A percentile compares a stretch with the other conserved stretches of the same genome.
Evolutionary conservation across 2,113 vertebrate genomes (phyloP).

Genomic region (Leucopsar rothschildi): DNA sequence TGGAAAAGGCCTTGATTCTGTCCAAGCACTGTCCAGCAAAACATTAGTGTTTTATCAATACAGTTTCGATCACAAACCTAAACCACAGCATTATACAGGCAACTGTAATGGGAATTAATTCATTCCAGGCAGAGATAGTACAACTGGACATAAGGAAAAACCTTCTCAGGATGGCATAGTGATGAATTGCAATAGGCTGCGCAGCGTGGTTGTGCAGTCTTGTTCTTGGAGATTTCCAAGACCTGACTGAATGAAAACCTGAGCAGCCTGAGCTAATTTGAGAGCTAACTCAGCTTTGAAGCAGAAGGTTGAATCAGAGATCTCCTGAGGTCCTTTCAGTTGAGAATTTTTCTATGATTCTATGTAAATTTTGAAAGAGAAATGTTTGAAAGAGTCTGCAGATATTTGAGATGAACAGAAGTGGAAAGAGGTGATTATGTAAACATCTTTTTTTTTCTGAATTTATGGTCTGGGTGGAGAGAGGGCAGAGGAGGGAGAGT

Average conservation of each 20-base stretch:
- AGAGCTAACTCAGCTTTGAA: neutral
- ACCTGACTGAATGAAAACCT: neutral
- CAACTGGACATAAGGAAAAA: neutral
- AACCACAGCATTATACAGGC: neutral
- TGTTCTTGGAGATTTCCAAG: neutral
- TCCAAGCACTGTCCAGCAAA: neutral
- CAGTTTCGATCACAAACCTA: neutral
- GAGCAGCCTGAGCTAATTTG: neutral
- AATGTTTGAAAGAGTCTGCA: neutral
- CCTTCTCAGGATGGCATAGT: neutral
- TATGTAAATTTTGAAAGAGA: neutral
- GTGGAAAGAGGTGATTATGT: neutral
- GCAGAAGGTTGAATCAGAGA: neutral
- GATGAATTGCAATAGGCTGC: neutral
- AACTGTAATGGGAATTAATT: neutral
- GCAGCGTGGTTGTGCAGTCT: neutral
- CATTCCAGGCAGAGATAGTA: neutral
- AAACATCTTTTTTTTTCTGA: neutral
- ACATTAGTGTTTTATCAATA: neutral
- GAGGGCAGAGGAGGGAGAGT: fast-evolving
- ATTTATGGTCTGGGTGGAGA: neutral
- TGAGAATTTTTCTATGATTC: neutral
- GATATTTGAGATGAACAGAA: neutral
- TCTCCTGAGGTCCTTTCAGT: neutral
- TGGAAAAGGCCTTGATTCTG: neutral